These are phyloP conservation scores for Drosophila buzzatii DNA, from an alignment of 2,888 invertebrate species.

Conservation along the genomic window DNA sequence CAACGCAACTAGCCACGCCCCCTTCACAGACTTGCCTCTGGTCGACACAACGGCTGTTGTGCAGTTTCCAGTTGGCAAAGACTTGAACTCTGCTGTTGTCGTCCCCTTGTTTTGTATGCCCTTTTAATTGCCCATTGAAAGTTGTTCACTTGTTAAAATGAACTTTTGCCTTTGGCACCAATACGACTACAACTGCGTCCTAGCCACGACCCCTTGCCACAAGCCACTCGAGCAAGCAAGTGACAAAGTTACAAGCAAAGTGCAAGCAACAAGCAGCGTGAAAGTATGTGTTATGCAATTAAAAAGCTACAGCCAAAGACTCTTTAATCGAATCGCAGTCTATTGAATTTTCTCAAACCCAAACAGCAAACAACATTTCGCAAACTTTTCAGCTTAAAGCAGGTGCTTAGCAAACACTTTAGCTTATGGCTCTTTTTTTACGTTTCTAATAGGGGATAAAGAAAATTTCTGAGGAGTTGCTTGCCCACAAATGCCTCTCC, in stretches of 20 bases:
- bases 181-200: neutral
- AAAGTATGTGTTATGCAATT: constrained; percentile 75
- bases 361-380: constrained; percentile 11
- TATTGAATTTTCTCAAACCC: constrained; percentile 49
- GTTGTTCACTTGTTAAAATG: constrained; percentile 80
- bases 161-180: constrained; percentile 66
- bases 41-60: constrained; percentile 26
- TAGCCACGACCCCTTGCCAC: neutral
- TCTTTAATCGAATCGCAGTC: constrained; percentile 51
- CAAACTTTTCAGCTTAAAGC: constrained; percentile 4
- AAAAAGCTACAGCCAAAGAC: constrained; percentile 51
- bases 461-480: neutral
- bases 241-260: constrained; percentile 52
- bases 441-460: too few relatives aligned
- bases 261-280: constrained; percentile 65
- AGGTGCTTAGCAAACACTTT: constrained; percentile 2
- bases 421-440: constrained; percentile 13
- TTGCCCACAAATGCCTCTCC: constrained; percentile 14
- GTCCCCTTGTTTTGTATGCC: constrained; percentile 85
- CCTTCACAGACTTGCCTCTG: neutral
- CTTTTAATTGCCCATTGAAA: constrained; percentile 80
- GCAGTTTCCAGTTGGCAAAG: constrained; percentile 37
- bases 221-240: constrained; percentile 2
- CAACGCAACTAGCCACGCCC: constrained; percentile 4
- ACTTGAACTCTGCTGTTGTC: constrained; percentile 45